These are phyloP conservation scores for Hyppa rectilinea DNA, from an alignment of 2,888 invertebrate genomes.

Conservation along the genomic window DNA sequence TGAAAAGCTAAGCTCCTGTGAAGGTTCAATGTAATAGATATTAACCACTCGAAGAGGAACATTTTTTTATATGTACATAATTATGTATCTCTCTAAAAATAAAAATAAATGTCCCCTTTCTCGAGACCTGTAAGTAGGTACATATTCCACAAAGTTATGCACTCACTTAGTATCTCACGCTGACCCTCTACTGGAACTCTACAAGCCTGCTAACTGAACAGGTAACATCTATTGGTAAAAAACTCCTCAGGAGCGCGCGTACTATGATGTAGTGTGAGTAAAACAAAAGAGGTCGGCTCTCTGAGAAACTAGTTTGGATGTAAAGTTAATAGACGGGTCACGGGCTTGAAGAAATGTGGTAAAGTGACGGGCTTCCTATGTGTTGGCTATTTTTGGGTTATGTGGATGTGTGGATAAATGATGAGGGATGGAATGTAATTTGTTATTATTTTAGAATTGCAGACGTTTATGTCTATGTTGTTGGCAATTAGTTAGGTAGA, in stretches of 20 bases:
- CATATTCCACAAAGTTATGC: background rate
- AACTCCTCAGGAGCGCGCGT: conserved; percentile 22
- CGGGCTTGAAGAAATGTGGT: conserved; percentile 1
- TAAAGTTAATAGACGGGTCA: conserved; percentile 36
- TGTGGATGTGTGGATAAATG: conserved; percentile 14
- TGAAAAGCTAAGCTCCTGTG: background rate
- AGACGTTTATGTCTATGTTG: background rate
- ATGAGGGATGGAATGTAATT: conserved; percentile 3
- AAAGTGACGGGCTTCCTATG: background rate
- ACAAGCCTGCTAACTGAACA: conserved; percentile 43
- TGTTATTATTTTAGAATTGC: background rate
- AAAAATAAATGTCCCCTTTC: background rate
- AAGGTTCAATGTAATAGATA: too few relatives aligned
- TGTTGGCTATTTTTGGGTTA: background rate
- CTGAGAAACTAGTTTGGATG: conserved; percentile 49
- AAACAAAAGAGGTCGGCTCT: conserved; percentile 59
- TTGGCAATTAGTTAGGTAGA: background rate
- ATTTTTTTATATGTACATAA: background rate
- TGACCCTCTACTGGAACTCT: conserved; percentile 9
- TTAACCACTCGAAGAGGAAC: background rate
- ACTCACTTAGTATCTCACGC: conserved; percentile 13
- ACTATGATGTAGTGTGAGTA: conserved; percentile 29
- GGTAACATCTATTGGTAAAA: conserved; percentile 33
- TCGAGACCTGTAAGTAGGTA: too few relatives aligned
- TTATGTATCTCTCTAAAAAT: background rate